Evolutionary conservation across 2,113 vertebrate genomes (phyloP).

Genomic region (Engystomops pustulosus): DNA sequence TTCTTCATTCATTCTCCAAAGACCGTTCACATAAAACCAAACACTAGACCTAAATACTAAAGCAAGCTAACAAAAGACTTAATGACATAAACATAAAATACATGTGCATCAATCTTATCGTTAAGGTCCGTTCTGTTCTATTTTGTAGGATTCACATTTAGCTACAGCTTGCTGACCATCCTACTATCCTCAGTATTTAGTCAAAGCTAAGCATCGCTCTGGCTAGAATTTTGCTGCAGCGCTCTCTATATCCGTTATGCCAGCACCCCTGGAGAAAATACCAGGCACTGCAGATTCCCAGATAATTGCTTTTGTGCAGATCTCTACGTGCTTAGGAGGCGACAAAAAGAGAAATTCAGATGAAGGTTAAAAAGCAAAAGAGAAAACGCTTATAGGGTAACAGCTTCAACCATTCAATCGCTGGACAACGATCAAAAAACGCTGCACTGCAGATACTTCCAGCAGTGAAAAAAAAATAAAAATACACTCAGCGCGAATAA

Average conservation of each 20-base stretch:
- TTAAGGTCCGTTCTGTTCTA: background rate
- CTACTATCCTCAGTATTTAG: background rate
- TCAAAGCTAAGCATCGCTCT: slow-evolving; percentile 21
- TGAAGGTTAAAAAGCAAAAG: slow-evolving; percentile 52
- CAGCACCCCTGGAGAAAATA: slow-evolving; percentile 50
- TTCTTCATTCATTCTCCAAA: background rate
- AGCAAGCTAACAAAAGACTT: background rate
- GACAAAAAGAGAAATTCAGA: slow-evolving; percentile 22
- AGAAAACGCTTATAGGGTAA: background rate
- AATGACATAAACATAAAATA: background rate
- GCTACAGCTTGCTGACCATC: background rate
- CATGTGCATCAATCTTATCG: background rate
- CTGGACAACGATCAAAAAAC: background rate
- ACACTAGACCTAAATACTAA: background rate
- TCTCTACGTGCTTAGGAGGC: slow-evolving; percentile 27
- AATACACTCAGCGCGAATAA: background rate
- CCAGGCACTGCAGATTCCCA: slow-evolving; percentile 49
- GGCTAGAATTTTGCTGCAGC: slow-evolving; percentile 38
- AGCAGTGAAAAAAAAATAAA: slow-evolving; percentile 43
- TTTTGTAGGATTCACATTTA: background rate
- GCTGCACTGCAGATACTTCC: slow-evolving; percentile 54
- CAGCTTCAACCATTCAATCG: background rate
- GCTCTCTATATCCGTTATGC: slow-evolving; percentile 16
- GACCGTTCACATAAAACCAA: background rate
- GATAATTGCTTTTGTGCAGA: slow-evolving; percentile 55